phyloP scores from a whole-genome alignment of 2,797 vertebrate species.

The Naso thynnoides region DNA sequence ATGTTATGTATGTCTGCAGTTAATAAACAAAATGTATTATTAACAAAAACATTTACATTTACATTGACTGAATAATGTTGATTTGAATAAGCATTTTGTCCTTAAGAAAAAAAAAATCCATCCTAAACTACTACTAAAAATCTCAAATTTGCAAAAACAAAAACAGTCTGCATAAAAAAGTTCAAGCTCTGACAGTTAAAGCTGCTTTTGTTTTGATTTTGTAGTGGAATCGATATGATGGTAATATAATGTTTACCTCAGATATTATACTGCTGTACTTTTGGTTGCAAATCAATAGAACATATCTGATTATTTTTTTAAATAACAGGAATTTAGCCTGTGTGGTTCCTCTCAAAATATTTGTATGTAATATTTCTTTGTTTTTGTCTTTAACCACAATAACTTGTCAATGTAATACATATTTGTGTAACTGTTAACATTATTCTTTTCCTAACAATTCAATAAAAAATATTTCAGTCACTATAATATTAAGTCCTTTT shows the following conservation, averaged over 20 bases:
- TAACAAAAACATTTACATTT: conserved; percentile 10
- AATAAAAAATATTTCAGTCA: conserved; percentile 40
- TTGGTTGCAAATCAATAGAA: background rate
- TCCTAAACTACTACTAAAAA: conserved; percentile 5
- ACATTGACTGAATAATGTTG: background rate
- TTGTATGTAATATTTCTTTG: background rate
- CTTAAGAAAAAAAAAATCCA: conserved; percentile 7
- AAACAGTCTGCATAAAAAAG: background rate
- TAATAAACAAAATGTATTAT: conserved; percentile 8
- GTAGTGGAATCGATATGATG: conserved; percentile 16
- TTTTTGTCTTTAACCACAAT: background rate
- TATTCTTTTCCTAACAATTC: conserved; percentile 13
- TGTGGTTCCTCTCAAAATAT: conserved; percentile 9
- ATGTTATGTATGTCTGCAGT: conserved; percentile 17
- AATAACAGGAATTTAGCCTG: background rate
- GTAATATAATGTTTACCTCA: conserved; percentile 27
- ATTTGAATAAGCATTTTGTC: background rate
- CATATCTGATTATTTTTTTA: background rate
- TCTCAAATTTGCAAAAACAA: background rate
- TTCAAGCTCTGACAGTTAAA: conserved; percentile 14
- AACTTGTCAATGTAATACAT: conserved; percentile 4
- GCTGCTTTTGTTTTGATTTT: conserved; percentile 16
- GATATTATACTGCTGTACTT: conserved; percentile 7
- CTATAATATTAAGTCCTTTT: conserved; percentile 10
- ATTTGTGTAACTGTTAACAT: background rate